phyloP scores from a whole-genome alignment of 1,140 invertebrate genomes.

The Luehdorfia chinensis region DNA sequence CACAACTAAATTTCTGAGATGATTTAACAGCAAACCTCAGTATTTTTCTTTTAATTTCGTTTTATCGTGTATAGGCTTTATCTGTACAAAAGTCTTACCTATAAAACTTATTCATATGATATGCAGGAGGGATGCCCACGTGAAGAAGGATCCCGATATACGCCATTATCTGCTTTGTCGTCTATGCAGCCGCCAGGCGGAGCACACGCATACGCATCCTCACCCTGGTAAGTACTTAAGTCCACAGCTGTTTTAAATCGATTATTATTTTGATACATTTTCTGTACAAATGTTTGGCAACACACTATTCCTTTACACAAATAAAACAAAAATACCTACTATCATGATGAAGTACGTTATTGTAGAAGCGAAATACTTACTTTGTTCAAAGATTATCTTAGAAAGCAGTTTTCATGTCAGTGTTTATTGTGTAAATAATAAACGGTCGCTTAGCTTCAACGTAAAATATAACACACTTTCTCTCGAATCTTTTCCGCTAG shows the following conservation, averaged over 20 bases:
- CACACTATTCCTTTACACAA: too few species aligned
- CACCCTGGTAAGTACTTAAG: conserved; percentile 57
- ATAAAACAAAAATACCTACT: too few species aligned
- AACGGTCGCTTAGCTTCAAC: conserved; percentile 7
- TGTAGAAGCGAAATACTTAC: not conserved
- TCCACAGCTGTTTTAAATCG: not conserved
- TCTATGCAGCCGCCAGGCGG: conserved; percentile 90
- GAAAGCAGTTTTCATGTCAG: conserved; percentile 11
- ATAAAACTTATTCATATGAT: too few species aligned
- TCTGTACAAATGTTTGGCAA: too few species aligned
- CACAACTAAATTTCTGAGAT: too few species aligned
- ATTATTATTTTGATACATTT: too few species aligned
- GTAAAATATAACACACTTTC: conserved; percentile 9
- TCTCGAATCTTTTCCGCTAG: conserved; percentile 4
- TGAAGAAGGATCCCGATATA: conserved; percentile 79
- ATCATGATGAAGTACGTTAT: too few species aligned
- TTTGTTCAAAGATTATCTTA: not conserved
- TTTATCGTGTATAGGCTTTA: too few species aligned
- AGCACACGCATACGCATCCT: conserved; percentile 74
- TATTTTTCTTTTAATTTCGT: too few species aligned
- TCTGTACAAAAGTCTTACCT: too few species aligned
- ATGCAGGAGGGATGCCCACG: conserved; percentile 61
- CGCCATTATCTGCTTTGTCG: conserved; percentile 89
- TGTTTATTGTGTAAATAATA: conserved; percentile 16
- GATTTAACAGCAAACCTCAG: too few species aligned